Evolutionary conservation across 2,888 invertebrate species (phyloP).

Genomic region (Chloroclystis v-ata): DNA sequence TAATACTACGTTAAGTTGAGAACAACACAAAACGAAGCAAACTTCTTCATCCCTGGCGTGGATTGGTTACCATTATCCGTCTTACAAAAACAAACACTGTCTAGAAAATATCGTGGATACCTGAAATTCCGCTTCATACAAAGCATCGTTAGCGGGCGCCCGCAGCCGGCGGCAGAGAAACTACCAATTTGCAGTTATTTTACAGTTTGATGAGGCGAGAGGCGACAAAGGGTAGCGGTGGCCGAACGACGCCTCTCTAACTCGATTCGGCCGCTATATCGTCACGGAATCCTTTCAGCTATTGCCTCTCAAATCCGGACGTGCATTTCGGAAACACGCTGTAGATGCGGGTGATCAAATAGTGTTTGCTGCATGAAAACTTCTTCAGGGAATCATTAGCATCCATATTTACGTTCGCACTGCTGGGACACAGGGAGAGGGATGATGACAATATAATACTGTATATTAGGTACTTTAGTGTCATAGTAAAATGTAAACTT

Average conservation of each 20-base stretch:
- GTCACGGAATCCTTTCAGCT: constrained; percentile 41
- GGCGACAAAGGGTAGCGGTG: constrained; percentile 57
- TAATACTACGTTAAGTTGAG: too few species aligned
- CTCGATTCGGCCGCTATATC: constrained; percentile 54
- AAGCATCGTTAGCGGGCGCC: constrained; percentile 29
- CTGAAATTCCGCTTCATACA: constrained; percentile 22
- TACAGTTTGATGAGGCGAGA: constrained; percentile 66
- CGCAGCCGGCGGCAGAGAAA: constrained; percentile 33
- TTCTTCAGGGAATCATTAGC: too few species aligned
- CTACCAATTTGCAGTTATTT: constrained; percentile 72
- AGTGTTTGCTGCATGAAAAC: constrained; percentile 5
- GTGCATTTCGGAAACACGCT: constrained; percentile 24
- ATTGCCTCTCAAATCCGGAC: constrained; percentile 27
- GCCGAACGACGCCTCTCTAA: constrained; percentile 40
- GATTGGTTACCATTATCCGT: constrained; percentile 18
- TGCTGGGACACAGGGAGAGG: too few species aligned
- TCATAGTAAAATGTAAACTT: too few species aligned
- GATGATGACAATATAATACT: too few species aligned
- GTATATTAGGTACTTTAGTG: too few species aligned
- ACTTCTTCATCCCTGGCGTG: neutral
- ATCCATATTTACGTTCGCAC: too few species aligned
- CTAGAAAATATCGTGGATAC: constrained; percentile 19
- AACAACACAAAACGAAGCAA: too few species aligned
- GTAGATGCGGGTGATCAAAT: constrained; percentile 26
- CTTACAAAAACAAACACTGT: constrained; percentile 26